These are phyloP conservation scores for Magallana nippona DNA, from an alignment of 2,888 invertebrate genomes.

Conservation along the genomic window DNA sequence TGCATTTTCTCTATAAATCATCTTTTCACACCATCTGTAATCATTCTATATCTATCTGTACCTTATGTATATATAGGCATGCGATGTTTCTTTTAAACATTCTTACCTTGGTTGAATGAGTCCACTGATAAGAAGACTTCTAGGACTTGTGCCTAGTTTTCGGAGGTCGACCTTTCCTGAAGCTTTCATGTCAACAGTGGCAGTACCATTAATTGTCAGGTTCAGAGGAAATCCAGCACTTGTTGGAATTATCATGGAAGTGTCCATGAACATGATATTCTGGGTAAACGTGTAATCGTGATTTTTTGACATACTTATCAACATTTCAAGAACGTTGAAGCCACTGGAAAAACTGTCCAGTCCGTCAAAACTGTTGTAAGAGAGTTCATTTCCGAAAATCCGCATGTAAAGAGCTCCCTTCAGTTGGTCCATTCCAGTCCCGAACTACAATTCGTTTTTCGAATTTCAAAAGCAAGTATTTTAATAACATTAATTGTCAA, in stretches of 20 bases:
- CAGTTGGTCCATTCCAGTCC: constrained; percentile 64
- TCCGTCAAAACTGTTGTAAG: constrained; percentile 66
- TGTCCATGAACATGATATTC: constrained; percentile 92
- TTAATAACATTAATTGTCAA: too few relatives aligned
- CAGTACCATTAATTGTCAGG: constrained; percentile 91
- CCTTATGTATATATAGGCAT: too few relatives aligned
- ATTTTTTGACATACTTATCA: constrained; percentile 65
- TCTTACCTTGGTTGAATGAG: constrained; percentile 88
- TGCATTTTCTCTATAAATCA: too few relatives aligned
- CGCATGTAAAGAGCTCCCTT: constrained; percentile 86
- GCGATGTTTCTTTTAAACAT: background rate
- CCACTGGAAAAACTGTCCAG: constrained; percentile 50
- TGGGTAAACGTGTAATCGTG: constrained; percentile 81
- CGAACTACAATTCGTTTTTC: constrained; percentile 46
- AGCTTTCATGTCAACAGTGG: constrained; percentile 90
- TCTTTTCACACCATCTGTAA: too few relatives aligned
- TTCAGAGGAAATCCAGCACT: constrained; percentile 91
- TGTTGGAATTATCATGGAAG: constrained; percentile 91
- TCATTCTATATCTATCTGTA: too few relatives aligned
- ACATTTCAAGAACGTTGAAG: constrained; percentile 61
- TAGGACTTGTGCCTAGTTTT: constrained; percentile 71
- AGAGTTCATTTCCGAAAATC: constrained; percentile 92
- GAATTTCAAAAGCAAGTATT: background rate
- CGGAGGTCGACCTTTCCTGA: constrained; percentile 88
- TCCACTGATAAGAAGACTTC: constrained; percentile 88